Percentiles rank a stretch among this genome's conserved stretches.
Evolutionary conservation across 2,797 vertebrate genomes (phyloP).

Genomic region (Microctenopoma steveboyesi): DNA sequence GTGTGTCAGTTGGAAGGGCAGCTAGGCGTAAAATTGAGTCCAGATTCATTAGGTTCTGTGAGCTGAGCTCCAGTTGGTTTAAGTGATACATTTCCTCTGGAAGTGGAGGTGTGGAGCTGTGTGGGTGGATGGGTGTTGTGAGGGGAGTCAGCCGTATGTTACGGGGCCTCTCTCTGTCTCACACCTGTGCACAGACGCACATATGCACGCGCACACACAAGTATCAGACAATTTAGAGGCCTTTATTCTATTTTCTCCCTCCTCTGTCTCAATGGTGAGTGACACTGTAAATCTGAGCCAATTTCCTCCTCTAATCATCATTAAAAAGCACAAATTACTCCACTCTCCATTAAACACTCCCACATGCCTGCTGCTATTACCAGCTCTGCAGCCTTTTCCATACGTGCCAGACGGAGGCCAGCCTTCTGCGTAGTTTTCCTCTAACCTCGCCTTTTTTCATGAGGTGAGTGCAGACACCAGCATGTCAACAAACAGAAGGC

Average conservation of each 20-base stretch:
- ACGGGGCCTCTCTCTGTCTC: conserved; percentile 64
- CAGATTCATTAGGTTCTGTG: conserved; percentile 95
- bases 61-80: conserved; percentile 93
- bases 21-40: conserved; percentile 97
- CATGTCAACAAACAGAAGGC: conserved; percentile 43
- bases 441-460: conserved; percentile 42
- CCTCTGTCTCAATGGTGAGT: conserved; percentile 84
- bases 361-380: conserved; percentile 75
- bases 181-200: conserved; percentile 52
- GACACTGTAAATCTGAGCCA: conserved; percentile 98
- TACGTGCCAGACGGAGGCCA: conserved; percentile 33
- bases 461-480: conserved; percentile 27
- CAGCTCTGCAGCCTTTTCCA: conserved; percentile 53
- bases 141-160: conserved; percentile 56
- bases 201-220: conserved; percentile 47
- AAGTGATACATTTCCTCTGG: conserved; percentile 99
- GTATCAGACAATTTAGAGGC: conserved; percentile 89
- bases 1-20: conserved; percentile 86
- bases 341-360: conserved; percentile 91
- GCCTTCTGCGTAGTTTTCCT: conserved; percentile 26
- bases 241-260: conserved; percentile 85
- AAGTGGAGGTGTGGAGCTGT: conserved; percentile 92
- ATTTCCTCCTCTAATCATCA: conserved; percentile 98
- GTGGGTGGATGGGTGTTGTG: conserved; percentile 60
- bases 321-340: conserved; percentile 91